Conservation (phyloP, 2,113 vertebrate species). For the Crotalus viridis region DNA sequence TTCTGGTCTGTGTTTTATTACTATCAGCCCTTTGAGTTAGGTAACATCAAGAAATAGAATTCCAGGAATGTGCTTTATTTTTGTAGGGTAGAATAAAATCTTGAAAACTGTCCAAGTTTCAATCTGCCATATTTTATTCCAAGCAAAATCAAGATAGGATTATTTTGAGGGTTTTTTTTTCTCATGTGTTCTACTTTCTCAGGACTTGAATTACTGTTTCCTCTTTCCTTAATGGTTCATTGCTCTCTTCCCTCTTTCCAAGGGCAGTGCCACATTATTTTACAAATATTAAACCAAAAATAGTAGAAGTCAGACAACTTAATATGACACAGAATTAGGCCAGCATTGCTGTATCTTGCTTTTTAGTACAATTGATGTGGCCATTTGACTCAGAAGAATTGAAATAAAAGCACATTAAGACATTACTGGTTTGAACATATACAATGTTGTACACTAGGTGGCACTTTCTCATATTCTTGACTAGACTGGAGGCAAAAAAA, state of each 20-base stretch:
- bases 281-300: background rate
- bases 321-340: background rate
- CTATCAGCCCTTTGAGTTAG: background rate
- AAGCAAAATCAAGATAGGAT: background rate
- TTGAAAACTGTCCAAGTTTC: background rate
- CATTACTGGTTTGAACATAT: background rate
- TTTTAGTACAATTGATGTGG: background rate
- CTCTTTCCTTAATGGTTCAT: background rate
- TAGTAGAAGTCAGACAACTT: background rate
- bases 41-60: background rate
- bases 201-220: background rate
- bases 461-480: background rate
- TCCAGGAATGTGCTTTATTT: background rate
- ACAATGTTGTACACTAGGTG: background rate
- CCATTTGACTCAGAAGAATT: background rate
- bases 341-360: background rate
- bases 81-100: background rate
- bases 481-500: background rate
- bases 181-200: background rate
- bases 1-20: background rate
- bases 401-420: background rate
- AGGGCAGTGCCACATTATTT: background rate
- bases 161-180: background rate
- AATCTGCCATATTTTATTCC: background rate
- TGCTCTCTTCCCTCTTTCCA: background rate